Evolutionary conservation across 2,113 vertebrate species (phyloP).

Genomic region (Suricata suricatta): DNA sequence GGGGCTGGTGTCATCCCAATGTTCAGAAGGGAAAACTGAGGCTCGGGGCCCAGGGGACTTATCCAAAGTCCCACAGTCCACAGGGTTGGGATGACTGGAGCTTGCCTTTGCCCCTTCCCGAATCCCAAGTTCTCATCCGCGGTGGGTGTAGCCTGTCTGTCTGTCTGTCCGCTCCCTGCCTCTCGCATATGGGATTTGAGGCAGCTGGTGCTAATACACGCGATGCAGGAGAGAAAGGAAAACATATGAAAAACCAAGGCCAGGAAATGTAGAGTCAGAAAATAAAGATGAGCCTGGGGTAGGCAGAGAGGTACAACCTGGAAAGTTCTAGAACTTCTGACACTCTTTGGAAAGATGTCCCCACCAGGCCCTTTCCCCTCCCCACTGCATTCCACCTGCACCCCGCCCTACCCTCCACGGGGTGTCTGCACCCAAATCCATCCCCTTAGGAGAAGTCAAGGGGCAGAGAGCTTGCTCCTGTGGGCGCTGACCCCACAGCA

Average conservation of each 20-base stretch:
- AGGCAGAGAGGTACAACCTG: accelerated
- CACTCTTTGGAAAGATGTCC: neutral
- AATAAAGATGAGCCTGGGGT: neutral
- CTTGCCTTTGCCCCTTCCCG: accelerated
- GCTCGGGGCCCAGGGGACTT: neutral
- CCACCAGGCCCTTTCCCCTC: too few species aligned
- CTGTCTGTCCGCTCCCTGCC: neutral
- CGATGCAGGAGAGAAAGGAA: neutral
- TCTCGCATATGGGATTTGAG: accelerated
- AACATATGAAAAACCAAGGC: neutral
- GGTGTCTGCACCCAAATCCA: neutral
- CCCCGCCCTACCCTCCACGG: accelerated
- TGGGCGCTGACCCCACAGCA: accelerated
- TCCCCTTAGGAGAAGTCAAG: neutral
- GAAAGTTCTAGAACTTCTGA: neutral
- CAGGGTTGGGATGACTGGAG: accelerated
- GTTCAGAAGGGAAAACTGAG: neutral
- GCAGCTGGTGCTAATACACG: accelerated
- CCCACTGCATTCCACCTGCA: accelerated
- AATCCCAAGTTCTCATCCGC: neutral
- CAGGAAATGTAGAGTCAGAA: neutral
- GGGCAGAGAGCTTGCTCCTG: accelerated
- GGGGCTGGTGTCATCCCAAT: accelerated
- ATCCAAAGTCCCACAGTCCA: neutral
- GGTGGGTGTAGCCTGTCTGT: neutral